Conservation (phyloP, 2,888 invertebrate genomes). For the Scaptomyza cyrtandrae region DNA sequence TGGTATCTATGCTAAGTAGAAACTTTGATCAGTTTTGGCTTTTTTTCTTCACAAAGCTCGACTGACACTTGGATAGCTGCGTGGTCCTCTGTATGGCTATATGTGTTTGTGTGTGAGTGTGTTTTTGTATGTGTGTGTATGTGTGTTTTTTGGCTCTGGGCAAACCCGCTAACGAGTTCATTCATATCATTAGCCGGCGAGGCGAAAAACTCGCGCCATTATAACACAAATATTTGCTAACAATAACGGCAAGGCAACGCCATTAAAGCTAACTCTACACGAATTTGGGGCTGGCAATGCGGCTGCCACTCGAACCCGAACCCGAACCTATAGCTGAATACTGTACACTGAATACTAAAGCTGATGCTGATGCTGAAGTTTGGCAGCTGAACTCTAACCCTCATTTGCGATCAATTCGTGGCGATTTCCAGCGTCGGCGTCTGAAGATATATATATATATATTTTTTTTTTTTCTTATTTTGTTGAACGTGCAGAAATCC, state of each 20-base stretch:
- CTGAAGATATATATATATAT: constrained; percentile 52
- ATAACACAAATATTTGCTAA: constrained; percentile 78
- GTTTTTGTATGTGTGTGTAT: constrained; percentile 12
- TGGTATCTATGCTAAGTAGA: constrained; percentile 61
- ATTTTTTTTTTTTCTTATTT: constrained; percentile 43
- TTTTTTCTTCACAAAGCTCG: constrained; percentile 19
- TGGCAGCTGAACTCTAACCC: constrained; percentile 71
- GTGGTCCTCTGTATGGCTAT: constrained; percentile 29
- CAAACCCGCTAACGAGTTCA: constrained; percentile 67
- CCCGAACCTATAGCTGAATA: constrained; percentile 10
- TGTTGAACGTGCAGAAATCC: constrained; percentile 73
- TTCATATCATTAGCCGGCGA: constrained; percentile 72
- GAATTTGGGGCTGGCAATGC: constrained; percentile 52
- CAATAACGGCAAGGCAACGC: constrained; percentile 71
- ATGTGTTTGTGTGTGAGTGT: constrained; percentile 2
- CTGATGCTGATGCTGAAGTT: constrained; percentile 23
- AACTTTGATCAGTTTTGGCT: constrained; percentile 46
- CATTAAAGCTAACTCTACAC: constrained; percentile 64
- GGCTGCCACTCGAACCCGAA: constrained; percentile 15
- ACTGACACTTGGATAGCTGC: constrained; percentile 54
- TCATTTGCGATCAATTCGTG: constrained; percentile 80
- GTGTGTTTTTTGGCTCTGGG: constrained; percentile 22
- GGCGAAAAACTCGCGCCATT: constrained; percentile 69
- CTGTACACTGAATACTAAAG: neutral
- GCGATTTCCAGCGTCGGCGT: constrained; percentile 70